A percentile compares a stretch with the other conserved stretches of the same genome.
These are phyloP conservation scores for Ctenochaetus hawaiiensis DNA, from an alignment of 2,797 vertebrate species.

Conservation along the genomic window DNA sequence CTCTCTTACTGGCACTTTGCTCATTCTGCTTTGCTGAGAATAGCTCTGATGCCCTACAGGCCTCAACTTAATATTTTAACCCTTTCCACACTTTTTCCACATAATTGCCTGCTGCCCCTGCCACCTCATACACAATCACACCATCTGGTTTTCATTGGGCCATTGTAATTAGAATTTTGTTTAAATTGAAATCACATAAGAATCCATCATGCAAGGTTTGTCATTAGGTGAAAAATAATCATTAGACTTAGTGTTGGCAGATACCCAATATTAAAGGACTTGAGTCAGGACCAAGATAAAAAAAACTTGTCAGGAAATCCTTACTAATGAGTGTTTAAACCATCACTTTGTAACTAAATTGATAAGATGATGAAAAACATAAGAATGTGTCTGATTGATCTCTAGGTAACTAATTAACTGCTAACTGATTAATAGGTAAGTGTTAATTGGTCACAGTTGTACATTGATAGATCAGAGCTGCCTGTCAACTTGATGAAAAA, in stretches of 20 bases:
- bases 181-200: not conserved
- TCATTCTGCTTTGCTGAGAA: slow-evolving; percentile 60
- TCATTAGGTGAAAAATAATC: not conserved
- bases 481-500: not conserved
- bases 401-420: not conserved
- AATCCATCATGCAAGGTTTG: not conserved
- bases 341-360: not conserved
- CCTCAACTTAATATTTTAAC: slow-evolving; percentile 65
- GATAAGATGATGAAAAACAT: not conserved
- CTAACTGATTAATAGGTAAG: not conserved
- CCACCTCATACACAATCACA: slow-evolving; percentile 60
- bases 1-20: slow-evolving; percentile 3
- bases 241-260: not conserved
- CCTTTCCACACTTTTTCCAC: slow-evolving; percentile 77
- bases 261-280: not conserved
- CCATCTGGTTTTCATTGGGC: slow-evolving; percentile 46
- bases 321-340: not conserved
- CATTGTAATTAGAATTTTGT: slow-evolving; percentile 59
- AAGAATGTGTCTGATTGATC: not conserved
- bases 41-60: slow-evolving; percentile 54
- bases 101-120: slow-evolving; percentile 60
- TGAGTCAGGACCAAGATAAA: not conserved
- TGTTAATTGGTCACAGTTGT: not conserved
- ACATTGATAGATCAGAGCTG: not conserved
- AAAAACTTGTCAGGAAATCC: not conserved